phyloP scores from a whole-genome alignment of 1,140 invertebrate species.

The Amphibalanus amphitrite region DNA sequence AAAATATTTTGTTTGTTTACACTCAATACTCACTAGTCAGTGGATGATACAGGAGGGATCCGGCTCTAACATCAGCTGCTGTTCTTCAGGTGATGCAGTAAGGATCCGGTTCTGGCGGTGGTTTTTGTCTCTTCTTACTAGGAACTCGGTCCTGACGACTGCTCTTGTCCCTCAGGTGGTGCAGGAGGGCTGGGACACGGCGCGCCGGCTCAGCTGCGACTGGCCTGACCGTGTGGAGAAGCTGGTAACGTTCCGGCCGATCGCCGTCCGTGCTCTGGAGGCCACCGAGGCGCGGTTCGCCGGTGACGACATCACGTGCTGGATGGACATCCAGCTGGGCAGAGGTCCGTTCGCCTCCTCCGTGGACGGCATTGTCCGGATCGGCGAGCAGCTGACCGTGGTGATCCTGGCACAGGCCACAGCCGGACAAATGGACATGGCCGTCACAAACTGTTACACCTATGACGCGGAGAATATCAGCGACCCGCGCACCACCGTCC shows the following conservation, averaged over 20 bases:
- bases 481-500: constrained; percentile 35
- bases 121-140: too few relatives aligned
- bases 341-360: background rate
- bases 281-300: constrained; percentile 43
- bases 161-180: constrained; percentile 7
- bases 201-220: constrained; percentile 41
- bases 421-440: constrained; percentile 41
- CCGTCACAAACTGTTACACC: constrained; percentile 51
- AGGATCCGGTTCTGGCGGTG: too few relatives aligned
- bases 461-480: constrained; percentile 47
- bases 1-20: too few relatives aligned
- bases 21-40: too few relatives aligned
- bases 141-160: background rate
- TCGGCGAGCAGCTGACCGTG: constrained; percentile 45
- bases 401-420: constrained; percentile 47
- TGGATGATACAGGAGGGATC: too few relatives aligned
- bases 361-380: constrained; percentile 15
- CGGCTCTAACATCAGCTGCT: too few relatives aligned
- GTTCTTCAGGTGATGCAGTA: too few relatives aligned
- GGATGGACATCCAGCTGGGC: constrained; percentile 52
- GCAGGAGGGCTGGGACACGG: constrained; percentile 37
- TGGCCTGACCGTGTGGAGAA: constrained; percentile 26
- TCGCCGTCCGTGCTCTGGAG: constrained; percentile 50
- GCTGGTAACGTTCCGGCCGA: constrained; percentile 44
- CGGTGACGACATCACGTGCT: constrained; percentile 42